Base-by-base conservation (phyloP, 2,797 vertebrate species). In the Alauda arvensis region DNA sequence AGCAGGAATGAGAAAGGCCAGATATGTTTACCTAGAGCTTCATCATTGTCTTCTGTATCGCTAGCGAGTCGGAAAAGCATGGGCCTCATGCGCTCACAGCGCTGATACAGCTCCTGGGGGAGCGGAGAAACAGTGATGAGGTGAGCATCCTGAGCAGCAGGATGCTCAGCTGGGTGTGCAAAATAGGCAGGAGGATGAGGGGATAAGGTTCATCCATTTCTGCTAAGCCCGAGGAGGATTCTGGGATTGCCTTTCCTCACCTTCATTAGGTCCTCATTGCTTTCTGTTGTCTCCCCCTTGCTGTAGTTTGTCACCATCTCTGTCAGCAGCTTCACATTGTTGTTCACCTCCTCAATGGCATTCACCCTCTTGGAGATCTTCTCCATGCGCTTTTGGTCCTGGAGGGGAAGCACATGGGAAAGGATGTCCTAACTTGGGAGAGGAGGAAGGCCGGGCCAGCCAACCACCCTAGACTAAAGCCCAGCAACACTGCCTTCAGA, bases 361-460 rank as follows among this genome's bases (percentile, higher is more conserved):
- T 98, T 99, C 51, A 99, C 97, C 34, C 99, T 97, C 97, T 99
- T 99, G 3, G 99, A 99, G 60, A 99, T 98, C 95, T 99, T 99
- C 93, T 99, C 99, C 97, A 99, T 99, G 14, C 98, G 98, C 89
- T 99, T 99, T 94, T 99, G 99, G 91, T 99, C 99, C 99, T 99
- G 86, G 9, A 87, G 20, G 11, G n/a, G 45, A 81, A 90, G 33
- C 13, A 75, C 28, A 60, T 0, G 2, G 26, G 25, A 40, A 83
- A 62, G 34, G 19, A 78, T 55, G 46, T 52, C 60, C 46, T 57
- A 56, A 25, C 18, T 33, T 56, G 53, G 53, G 46, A 83, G 14
- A 76, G 34, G 51, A 61, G 51, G 29, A 81, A 45, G 33, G 63
- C 74, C 13, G 19, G 49, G 31, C 62, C 57, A 69, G 43, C 34